Conservation (phyloP, 2,888 invertebrate genomes). For the Metellina segmentata region DNA sequence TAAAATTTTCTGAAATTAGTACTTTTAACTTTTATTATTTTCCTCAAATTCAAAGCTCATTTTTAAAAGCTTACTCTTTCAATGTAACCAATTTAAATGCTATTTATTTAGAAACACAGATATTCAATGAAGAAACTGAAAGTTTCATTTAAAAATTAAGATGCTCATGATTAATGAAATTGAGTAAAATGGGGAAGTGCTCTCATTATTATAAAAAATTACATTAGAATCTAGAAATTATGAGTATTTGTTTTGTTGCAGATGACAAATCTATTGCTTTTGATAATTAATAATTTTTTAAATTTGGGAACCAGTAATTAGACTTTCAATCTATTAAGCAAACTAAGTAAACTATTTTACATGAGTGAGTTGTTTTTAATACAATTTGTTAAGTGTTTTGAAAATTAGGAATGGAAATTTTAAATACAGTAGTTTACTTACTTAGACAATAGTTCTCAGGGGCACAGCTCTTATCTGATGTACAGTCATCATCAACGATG, state of each 20-base stretch:
- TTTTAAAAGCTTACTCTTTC: too few species aligned
- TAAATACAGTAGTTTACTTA: slow-evolving; percentile 80
- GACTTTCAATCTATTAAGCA: too few species aligned
- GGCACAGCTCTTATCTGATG: slow-evolving; percentile 89
- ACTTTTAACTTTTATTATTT: not conserved
- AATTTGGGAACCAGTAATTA: not conserved
- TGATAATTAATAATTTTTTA: not conserved
- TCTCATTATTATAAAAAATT: too few species aligned
- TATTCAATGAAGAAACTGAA: not conserved
- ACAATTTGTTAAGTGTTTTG: not conserved
- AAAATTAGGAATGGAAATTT: not conserved
- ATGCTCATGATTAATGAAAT: too few species aligned
- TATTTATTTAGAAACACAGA: not conserved
- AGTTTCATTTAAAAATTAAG: too few species aligned
- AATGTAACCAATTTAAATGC: not conserved
- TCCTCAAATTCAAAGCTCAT: too few species aligned
- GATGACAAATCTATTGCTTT: too few species aligned
- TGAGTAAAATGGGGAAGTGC: too few species aligned
- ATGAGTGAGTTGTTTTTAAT: too few species aligned
- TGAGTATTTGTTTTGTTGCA: too few species aligned
- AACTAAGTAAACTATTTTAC: too few species aligned
- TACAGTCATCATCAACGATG: slow-evolving; percentile 84
- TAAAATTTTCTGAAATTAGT: not conserved
- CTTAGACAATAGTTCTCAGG: slow-evolving; percentile 90
- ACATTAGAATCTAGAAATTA: too few species aligned